Evolutionary conservation across 2,888 invertebrate genomes (phyloP).

Genomic region (Thyatira batis): DNA sequence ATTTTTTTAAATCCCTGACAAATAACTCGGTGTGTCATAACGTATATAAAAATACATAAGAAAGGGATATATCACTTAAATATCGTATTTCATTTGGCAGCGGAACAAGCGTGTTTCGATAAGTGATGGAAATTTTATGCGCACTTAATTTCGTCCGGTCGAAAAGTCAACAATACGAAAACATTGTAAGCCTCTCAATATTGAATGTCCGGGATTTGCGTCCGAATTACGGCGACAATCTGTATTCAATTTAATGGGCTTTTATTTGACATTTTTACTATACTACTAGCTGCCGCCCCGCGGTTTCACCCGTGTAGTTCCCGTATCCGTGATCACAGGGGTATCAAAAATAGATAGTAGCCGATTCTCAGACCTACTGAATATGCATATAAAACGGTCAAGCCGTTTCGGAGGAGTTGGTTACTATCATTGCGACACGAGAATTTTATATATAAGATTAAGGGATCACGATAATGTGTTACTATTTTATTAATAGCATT

Average conservation of each 20-base stretch:
- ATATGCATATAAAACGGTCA: too few relatives aligned
- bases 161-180: slow-evolving; percentile 7
- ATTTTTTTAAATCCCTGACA: too few relatives aligned
- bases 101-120: slow-evolving; percentile 40
- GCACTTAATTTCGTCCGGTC: slow-evolving; percentile 37
- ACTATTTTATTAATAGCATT: too few relatives aligned
- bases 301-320: too few relatives aligned
- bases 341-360: too few relatives aligned
- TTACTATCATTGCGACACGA: too few relatives aligned
- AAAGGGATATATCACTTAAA: slow-evolving; percentile 23
- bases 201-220: background rate
- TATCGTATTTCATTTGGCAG: slow-evolving; percentile 35
- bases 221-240: background rate
- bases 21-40: background rate
- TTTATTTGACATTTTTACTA: background rate
- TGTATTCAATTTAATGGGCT: background rate
- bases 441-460: too few relatives aligned
- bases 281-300: too few relatives aligned
- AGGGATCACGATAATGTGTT: too few relatives aligned
- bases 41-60: slow-evolving; percentile 9
- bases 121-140: slow-evolving; percentile 66
- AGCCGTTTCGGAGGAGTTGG: too few relatives aligned
- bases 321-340: too few relatives aligned
- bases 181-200: slow-evolving; percentile 4
- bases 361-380: too few relatives aligned